Conservation (phyloP, 2,888 invertebrate genomes). For the Alitta virens region DNA sequence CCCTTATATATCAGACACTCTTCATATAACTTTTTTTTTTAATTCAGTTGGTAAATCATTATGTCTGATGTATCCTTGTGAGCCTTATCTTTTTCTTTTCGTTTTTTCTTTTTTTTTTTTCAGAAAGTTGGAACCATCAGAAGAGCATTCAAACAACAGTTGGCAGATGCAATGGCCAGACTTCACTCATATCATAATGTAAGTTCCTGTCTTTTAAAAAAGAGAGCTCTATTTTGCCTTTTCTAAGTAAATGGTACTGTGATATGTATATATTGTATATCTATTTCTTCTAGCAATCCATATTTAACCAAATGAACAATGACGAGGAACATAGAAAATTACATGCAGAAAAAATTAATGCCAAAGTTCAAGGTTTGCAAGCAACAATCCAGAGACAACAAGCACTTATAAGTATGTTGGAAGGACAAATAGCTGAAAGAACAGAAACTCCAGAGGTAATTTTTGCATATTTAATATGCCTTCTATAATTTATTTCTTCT, state of each 20-base stretch:
- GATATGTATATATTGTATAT: background rate
- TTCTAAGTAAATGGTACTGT: no score
- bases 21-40: background rate
- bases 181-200: conserved; percentile 30
- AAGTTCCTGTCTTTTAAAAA: no score
- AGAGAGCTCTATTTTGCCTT: background rate
- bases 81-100: no score
- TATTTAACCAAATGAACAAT: conserved; percentile 30
- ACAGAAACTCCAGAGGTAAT: no score
- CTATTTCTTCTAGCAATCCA: no score
- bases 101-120: conserved; percentile 18
- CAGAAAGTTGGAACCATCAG: conserved; percentile 49
- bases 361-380: conserved; percentile 42
- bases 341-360: conserved; percentile 37
- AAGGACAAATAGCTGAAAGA: conserved; percentile 42
- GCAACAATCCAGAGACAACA: conserved; percentile 48
- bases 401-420: conserved; percentile 47
- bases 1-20: background rate
- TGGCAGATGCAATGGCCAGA: conserved; percentile 50
- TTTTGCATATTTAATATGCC: no score
- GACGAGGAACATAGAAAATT: conserved; percentile 39
- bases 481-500: no score
- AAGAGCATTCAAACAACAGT: conserved; percentile 50
- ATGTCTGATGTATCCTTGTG: no score
- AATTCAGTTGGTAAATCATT: background rate